Conservation (phyloP, 2,888 invertebrate species). For the Luperina nickerlii region DNA sequence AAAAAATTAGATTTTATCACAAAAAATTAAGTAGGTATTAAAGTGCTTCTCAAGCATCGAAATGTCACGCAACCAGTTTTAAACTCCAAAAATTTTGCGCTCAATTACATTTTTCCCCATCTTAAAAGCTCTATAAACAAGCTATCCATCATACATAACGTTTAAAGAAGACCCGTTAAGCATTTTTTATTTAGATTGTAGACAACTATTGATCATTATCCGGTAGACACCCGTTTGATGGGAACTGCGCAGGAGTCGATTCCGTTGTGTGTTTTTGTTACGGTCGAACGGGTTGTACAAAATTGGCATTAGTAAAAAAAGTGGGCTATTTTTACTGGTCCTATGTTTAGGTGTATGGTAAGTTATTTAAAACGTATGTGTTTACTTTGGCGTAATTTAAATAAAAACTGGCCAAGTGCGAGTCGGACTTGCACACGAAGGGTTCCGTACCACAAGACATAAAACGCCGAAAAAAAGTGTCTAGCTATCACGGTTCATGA, state of each 20-base stretch:
- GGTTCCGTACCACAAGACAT: too few species aligned
- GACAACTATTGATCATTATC: constrained; percentile 69
- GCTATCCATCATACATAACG: constrained; percentile 31
- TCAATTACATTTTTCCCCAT: neutral
- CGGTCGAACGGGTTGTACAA: constrained; percentile 48
- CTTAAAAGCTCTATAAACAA: constrained; percentile 13
- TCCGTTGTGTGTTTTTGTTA: constrained; percentile 57
- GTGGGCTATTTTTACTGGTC: constrained; percentile 45
- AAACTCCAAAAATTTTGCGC: neutral
- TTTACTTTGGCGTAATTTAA: constrained; percentile 1
- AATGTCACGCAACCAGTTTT: neutral
- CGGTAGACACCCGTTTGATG: constrained; percentile 72
- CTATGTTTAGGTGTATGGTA: constrained; percentile 28
- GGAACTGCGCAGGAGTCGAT: constrained; percentile 66
- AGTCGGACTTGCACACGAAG: too few species aligned
- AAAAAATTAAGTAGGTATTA: neutral
- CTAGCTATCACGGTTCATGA: too few species aligned
- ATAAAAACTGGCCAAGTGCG: too few species aligned
- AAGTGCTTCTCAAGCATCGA: neutral
- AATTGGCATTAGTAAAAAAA: constrained; percentile 59
- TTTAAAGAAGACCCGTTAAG: constrained; percentile 47
- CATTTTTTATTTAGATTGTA: constrained; percentile 67
- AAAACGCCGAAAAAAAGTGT: too few species aligned
- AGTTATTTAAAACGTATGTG: neutral
- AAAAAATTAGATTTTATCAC: neutral